Evolutionary conservation across 1,140 invertebrate genomes (phyloP).

Genomic region (Coelopa frigida): DNA sequence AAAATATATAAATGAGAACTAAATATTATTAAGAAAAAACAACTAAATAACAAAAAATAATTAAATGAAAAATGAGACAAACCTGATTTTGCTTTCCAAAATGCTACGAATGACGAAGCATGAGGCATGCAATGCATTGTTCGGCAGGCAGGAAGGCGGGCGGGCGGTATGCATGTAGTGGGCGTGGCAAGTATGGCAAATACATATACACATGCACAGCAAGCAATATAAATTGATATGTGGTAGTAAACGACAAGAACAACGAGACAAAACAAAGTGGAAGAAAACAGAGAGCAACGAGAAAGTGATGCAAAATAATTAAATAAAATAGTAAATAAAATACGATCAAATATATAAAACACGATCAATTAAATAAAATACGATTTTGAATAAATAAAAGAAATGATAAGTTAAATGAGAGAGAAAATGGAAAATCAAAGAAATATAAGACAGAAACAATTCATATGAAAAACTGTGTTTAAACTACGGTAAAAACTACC

Average conservation of each 20-base stretch:
- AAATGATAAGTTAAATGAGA: neutral
- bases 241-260: constrained; percentile 9
- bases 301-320: neutral
- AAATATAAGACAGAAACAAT: neutral
- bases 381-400: neutral
- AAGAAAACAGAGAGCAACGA: neutral
- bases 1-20: neutral
- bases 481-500: too few relatives aligned
- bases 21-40: constrained; percentile 3
- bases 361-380: constrained; percentile 1
- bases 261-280: neutral
- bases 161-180: too few relatives aligned
- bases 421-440: neutral
- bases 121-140: constrained; percentile 4
- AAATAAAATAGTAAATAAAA: too few relatives aligned
- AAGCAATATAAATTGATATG: constrained; percentile 23
- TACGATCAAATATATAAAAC: neutral
- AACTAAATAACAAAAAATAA: constrained; percentile 10
- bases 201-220: constrained; percentile 8
- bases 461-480: neutral
- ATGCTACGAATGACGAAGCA: constrained; percentile 51
- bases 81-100: constrained; percentile 72
- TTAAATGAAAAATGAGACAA: constrained; percentile 44
- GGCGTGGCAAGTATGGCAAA: too few relatives aligned
- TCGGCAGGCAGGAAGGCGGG: too few relatives aligned